Conservation (phyloP, 2,888 invertebrate genomes). For the Drosophila monieri region DNA sequence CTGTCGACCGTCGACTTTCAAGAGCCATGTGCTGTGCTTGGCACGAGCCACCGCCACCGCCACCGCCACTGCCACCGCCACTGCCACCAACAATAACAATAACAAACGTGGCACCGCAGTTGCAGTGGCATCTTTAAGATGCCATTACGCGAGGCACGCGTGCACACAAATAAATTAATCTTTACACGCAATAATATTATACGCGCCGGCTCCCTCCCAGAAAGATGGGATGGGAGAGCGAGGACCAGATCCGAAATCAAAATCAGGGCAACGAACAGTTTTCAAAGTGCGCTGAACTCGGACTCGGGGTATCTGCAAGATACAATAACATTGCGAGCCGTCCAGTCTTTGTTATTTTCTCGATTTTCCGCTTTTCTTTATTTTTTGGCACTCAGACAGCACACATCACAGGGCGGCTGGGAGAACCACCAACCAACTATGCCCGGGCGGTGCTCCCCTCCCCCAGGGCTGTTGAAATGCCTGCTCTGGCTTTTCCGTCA, state of each 20-base stretch:
- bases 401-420: conserved; percentile 71
- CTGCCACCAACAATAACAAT: conserved; percentile 12
- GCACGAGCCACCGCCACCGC: conserved; percentile 43
- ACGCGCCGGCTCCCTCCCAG: conserved; percentile 24
- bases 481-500: conserved; percentile 72
- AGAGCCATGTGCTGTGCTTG: conserved; percentile 52
- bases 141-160: conserved; percentile 46
- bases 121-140: conserved; percentile 54
- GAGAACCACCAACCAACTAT: conserved; percentile 58
- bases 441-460: conserved; percentile 19
- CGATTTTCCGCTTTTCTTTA: conserved; percentile 1
- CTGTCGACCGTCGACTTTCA: conserved; percentile 1
- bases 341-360: conserved; percentile 50
- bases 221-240: conserved; percentile 9
- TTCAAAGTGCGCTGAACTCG: conserved; percentile 74
- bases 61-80: background rate
- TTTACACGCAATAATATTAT: conserved; percentile 64
- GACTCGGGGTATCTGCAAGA: conserved; percentile 53
- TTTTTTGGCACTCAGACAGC: conserved; percentile 69
- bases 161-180: conserved; percentile 65
- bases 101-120: conserved; percentile 17
- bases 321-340: conserved; percentile 60
- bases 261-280: conserved; percentile 61
- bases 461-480: conserved; percentile 69
- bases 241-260: conserved; percentile 28